Evolutionary conservation across 2,888 invertebrate genomes (phyloP).

Genomic region (Diadromus collaris): DNA sequence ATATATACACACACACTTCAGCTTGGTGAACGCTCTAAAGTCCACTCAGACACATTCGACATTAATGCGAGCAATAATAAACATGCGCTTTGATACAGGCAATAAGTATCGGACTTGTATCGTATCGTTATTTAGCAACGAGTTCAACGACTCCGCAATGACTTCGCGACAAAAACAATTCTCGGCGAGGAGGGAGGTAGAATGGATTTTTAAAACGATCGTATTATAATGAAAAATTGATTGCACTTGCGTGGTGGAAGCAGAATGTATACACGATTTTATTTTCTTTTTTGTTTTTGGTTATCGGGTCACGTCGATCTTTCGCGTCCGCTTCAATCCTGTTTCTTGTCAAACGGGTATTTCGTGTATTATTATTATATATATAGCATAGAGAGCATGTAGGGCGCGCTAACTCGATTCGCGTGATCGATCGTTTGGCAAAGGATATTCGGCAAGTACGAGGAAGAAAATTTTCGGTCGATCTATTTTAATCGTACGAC

Average conservation of each 20-base stretch:
- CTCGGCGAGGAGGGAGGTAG: background rate
- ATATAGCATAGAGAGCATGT: constrained; percentile 11
- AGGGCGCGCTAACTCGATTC: constrained; percentile 22
- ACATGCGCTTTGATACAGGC: background rate
- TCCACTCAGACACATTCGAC: constrained; percentile 46
- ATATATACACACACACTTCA: no score
- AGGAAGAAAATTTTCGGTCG: background rate
- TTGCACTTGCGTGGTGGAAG: background rate
- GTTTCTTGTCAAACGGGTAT: constrained; percentile 47
- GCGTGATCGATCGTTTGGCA: constrained; percentile 42
- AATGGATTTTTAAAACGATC: constrained; percentile 5
- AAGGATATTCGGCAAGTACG: constrained; percentile 32
- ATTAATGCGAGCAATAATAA: constrained; percentile 18
- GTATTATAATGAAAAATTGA: constrained; percentile 18
- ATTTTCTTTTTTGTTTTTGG: background rate
- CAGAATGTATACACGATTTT: background rate
- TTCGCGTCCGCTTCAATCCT: constrained; percentile 44
- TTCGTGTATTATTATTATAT: constrained; percentile 25
- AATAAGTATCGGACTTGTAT: constrained; percentile 8
- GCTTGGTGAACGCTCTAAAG: constrained; percentile 5
- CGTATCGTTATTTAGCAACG: background rate
- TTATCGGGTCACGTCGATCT: constrained; percentile 48
- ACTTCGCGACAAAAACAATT: constrained; percentile 6
- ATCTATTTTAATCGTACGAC: background rate
- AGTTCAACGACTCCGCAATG: constrained; percentile 22